Percentiles rank a stretch among this genome's conserved stretches.
phyloP scores from a whole-genome alignment of 1,140 invertebrate genomes.

The Drosophila athabasca region DNA sequence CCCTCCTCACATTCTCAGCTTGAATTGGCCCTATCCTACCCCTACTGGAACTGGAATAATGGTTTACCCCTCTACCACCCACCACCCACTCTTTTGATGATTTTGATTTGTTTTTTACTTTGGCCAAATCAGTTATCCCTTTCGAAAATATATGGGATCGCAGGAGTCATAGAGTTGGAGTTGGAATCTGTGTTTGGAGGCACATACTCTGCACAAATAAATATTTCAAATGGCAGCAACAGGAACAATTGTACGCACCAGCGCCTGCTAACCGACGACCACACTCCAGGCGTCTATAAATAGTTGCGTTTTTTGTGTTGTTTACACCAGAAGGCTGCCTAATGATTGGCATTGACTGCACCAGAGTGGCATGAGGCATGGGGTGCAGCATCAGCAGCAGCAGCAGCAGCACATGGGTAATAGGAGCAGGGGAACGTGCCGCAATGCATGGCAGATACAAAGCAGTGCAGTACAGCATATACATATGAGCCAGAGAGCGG shows the following conservation, averaged over 20 bases:
- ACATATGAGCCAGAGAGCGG: constrained; percentile 24
- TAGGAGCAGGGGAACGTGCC: constrained; percentile 51
- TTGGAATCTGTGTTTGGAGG: constrained; percentile 16
- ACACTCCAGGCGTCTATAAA: constrained; percentile 53
- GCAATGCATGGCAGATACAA: constrained; percentile 51
- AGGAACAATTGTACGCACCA: constrained; percentile 45
- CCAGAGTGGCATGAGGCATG: constrained; percentile 25
- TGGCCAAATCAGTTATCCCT: background rate
- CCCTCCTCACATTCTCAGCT: background rate
- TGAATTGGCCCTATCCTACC: constrained; percentile 8
- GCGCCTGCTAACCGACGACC: constrained; percentile 14
- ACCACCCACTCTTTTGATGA: constrained; percentile 6
- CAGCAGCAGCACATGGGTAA: constrained; percentile 6
- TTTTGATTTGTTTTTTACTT: background rate
- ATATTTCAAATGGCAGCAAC: constrained; percentile 29
- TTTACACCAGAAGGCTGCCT: constrained; percentile 31
- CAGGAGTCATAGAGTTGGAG: background rate
- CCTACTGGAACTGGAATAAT: constrained; percentile 10
- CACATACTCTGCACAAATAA: constrained; percentile 28
- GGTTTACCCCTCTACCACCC: constrained; percentile 4
- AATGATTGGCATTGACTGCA: constrained; percentile 29
- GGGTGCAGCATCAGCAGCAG: too few relatives aligned
- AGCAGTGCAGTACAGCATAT: constrained; percentile 4
- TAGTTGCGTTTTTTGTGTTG: constrained; percentile 45
- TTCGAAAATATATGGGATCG: constrained; percentile 16